Conservation (phyloP, 2,888 invertebrate genomes). For the Spodoptera picta region DNA sequence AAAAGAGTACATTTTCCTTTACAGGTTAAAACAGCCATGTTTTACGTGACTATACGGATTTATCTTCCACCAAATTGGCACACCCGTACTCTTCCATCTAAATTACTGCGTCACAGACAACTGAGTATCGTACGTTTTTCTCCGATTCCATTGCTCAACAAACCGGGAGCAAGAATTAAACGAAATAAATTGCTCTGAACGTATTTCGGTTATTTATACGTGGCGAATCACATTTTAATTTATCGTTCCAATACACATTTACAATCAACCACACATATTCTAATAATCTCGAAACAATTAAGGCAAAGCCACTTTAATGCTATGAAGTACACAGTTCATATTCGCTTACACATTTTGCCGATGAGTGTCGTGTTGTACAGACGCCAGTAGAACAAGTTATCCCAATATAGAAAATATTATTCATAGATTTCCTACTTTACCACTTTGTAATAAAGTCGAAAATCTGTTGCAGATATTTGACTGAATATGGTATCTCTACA, state of each 20-base stretch:
- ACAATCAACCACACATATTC: slow-evolving; percentile 24
- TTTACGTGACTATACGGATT: too few relatives aligned
- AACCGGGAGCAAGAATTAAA: slow-evolving; percentile 34
- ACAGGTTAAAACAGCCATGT: too few relatives aligned
- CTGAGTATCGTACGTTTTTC: slow-evolving; percentile 34
- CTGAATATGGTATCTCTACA: slow-evolving; percentile 10
- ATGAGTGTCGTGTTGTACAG: slow-evolving; percentile 4
- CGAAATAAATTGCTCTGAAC: slow-evolving; percentile 55
- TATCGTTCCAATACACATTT: slow-evolving; percentile 52
- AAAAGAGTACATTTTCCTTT: too few relatives aligned
- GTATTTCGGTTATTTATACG: slow-evolving; percentile 51
- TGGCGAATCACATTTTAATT: slow-evolving; percentile 58
- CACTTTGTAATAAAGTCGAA: too few relatives aligned
- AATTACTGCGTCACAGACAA: slow-evolving; percentile 20
- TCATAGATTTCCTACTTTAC: too few relatives aligned
- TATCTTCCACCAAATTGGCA: too few relatives aligned
- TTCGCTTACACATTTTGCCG: slow-evolving; percentile 4
- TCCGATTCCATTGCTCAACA: slow-evolving; percentile 39
- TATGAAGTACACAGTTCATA: rapidly evolving
- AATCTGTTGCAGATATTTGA: too few relatives aligned
- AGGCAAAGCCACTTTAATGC: slow-evolving; percentile 1
- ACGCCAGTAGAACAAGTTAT: too few relatives aligned
- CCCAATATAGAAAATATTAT: too few relatives aligned
- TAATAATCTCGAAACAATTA: slow-evolving; percentile 16
- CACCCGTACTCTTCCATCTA: too few relatives aligned